A percentile compares a stretch with the other conserved stretches of the same genome.
phyloP scores from a whole-genome alignment of 2,888 invertebrate species.

The Coelopa pilipes region DNA sequence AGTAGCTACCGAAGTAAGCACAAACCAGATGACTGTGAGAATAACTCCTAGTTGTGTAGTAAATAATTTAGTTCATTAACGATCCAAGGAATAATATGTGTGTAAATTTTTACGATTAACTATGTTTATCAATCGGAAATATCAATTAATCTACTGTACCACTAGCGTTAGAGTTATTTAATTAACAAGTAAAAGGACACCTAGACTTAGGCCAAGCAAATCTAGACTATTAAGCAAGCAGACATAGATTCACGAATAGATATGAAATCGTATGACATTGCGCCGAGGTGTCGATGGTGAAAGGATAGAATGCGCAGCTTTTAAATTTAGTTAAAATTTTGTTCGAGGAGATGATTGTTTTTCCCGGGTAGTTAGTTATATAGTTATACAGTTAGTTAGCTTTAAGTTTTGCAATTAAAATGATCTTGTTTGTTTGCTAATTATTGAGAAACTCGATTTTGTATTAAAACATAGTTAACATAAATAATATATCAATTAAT shows the following conservation, averaged over 20 bases:
- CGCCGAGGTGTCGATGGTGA: too few species aligned
- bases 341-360: too few species aligned
- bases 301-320: too few species aligned
- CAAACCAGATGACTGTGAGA: slow-evolving; percentile 68
- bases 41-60: slow-evolving; percentile 66
- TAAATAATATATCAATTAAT: background rate
- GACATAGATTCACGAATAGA: slow-evolving; percentile 28
- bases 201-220: too few species aligned
- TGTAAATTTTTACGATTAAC: slow-evolving; percentile 35
- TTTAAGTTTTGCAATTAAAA: background rate
- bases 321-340: too few species aligned
- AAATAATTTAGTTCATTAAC: slow-evolving; percentile 27
- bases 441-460: too few species aligned
- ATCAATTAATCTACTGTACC: slow-evolving; percentile 40
- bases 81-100: slow-evolving; percentile 9
- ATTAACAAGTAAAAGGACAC: too few species aligned
- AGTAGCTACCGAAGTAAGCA: slow-evolving; percentile 69
- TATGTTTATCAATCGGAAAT: slow-evolving; percentile 1
- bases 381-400: too few species aligned
- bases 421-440: slow-evolving; percentile 4
- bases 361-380: too few species aligned
- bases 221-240: background rate
- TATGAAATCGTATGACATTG: background rate
- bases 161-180: slow-evolving; percentile 27
- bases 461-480: background rate